These are phyloP conservation scores for Alligator sinensis DNA, from an alignment of 2,113 vertebrate species.

Conservation along the genomic window DNA sequence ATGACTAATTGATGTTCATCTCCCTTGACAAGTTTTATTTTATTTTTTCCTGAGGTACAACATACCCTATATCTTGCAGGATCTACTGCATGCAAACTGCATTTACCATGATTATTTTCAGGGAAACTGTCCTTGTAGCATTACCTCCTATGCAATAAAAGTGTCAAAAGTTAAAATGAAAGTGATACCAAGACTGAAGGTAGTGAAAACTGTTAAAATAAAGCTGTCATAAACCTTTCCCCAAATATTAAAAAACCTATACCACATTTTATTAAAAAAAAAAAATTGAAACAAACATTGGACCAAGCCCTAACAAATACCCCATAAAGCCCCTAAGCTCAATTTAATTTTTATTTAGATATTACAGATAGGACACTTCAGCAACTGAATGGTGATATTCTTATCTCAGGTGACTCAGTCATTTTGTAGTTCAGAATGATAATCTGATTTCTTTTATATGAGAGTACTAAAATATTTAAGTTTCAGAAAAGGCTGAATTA, in stretches of 20 bases:
- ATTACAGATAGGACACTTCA: not conserved
- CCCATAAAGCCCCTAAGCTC: not conserved
- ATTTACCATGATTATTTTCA: not conserved
- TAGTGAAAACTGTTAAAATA: not conserved
- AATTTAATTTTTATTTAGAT: not conserved
- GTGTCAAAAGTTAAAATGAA: not conserved
- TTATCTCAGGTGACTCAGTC: not conserved
- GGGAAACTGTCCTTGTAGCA: not conserved
- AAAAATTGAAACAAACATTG: not conserved
- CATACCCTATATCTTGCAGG: not conserved
- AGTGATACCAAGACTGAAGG: not conserved
- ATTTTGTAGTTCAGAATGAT: not conserved
- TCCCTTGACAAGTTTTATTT: too few species aligned
- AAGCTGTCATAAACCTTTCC: not conserved
- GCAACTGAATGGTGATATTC: not conserved
- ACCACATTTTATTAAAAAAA: not conserved
- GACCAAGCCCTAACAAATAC: not conserved
- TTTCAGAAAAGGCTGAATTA: not conserved
- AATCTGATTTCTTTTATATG: not conserved
- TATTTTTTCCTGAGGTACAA: not conserved
- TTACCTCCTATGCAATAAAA: not conserved
- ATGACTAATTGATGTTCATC: too few species aligned
- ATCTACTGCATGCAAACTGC: not conserved
- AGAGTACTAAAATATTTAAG: not conserved
- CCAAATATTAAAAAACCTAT: not conserved